Conservation (phyloP, 2,888 invertebrate species). For the Myopa tessellatipennis region DNA sequence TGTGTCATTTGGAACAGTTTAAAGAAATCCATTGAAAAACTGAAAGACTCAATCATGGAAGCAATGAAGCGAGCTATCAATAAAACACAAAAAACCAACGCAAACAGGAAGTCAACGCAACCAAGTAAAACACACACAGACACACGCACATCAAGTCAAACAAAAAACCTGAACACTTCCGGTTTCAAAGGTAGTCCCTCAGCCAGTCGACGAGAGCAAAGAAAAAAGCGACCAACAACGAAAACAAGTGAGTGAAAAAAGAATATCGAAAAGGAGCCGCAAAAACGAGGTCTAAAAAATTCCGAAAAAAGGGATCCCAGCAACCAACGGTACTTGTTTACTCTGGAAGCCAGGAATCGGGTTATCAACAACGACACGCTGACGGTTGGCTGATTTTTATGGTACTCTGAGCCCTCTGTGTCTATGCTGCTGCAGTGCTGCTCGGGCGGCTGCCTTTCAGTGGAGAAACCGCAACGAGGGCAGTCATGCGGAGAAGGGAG, state of each 20-base stretch:
- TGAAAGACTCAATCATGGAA: neutral
- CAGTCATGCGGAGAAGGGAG: neutral
- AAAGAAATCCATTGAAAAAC: conserved; percentile 1
- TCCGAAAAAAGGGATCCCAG: neutral
- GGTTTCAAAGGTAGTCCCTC: neutral
- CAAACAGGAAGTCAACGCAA: neutral
- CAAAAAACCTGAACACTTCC: conserved; percentile 25
- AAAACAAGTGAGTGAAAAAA: neutral
- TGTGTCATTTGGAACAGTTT: too few relatives aligned
- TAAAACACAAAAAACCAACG: neutral
- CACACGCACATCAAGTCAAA: conserved; percentile 8
- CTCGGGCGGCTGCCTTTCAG: neutral
- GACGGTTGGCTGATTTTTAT: conserved; percentile 19
- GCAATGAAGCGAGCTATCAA: neutral
- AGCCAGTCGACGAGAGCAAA: neutral
- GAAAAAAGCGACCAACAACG: neutral
- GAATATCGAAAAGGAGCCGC: neutral
- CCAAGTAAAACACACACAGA: neutral
- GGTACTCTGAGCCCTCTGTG: neutral
- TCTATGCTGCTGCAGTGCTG: neutral
- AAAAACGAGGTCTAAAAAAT: neutral
- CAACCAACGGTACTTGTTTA: conserved; percentile 6
- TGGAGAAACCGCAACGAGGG: neutral
- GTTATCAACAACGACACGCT: conserved; percentile 24
- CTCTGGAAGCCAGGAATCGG: conserved; percentile 20